Base-by-base conservation (phyloP, 2,888 invertebrate genomes). In the Diaprepes abbreviatus region DNA sequence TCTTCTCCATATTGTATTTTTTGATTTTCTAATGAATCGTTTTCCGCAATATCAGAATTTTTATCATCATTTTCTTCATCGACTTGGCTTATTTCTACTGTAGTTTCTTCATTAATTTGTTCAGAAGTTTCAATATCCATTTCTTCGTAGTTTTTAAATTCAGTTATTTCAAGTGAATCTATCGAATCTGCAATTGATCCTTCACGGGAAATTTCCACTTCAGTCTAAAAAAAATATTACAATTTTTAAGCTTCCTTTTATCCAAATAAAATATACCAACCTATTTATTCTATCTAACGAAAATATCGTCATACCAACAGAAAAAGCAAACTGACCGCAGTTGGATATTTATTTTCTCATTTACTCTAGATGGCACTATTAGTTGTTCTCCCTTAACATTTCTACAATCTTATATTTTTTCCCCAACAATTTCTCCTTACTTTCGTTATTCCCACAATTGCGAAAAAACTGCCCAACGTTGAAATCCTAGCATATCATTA, bases 1-100 rank as follows among this genome's bases (percentile, higher is more conserved):
- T 66, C 35, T 24, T 68, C 33, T 17, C 9, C 14, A 14, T 66
- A 38, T 16, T 38, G 43, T 38, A 21, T 48, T 19, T 21, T 12
- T 28, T 59, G 21, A 5, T 36, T 35, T 33, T 65, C 48, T 31
- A 24, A 21, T 3, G 65, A 57, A 50, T 62, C 52, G 28, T 62
- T 52, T 24, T 55, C 64, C 5, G 19, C 16, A 6, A n/a, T 45
- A 35, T 58, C 48, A 21, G 6, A 28, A 36, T 14, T 33, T 48
- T 35, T 16, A 12, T 45, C 48, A 2, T 43, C 43, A 14, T 4
- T 55, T 40, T 62, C 66, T 2, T 60, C 60, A 31, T 65, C 59
- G 21, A 54, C 31, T 67, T 75, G 65, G 55, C 68, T 59, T 40
- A 60, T 65, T 73, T 75, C 75, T 58, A 57, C 70, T 33, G 40